Base-by-base conservation (phyloP, 2,888 invertebrate species). In the Phorcus lineatus region DNA sequence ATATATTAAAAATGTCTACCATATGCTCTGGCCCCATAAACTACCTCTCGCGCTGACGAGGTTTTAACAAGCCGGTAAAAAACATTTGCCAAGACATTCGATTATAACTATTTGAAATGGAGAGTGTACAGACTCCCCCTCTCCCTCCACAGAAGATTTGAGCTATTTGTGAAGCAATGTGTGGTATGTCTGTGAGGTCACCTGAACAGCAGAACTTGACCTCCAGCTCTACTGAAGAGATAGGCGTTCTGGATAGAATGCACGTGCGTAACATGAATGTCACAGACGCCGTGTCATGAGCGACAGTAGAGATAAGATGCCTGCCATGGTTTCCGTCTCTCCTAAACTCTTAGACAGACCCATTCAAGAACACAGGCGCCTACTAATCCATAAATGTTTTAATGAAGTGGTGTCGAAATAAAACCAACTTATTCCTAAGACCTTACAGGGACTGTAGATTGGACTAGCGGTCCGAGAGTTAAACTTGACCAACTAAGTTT, bases 21-120 rank as follows among this genome's bases (percentile, higher is more conserved):
- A 62, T 62, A 62, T 62, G 62, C 24, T 62, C 28, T 62, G 62
- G 28, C 4, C 28, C 24, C 62, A 62, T 62, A 62, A 62, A 62
- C 62, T 62, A 62, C 62, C 28, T 62, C 28, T 28, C 28, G 24
- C 24, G 62, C 24, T 62, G 62, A 62, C 62, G 62, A 62, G 62
- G 62, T 62, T 62, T 62, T 62, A 62, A 62, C 62, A 62, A 62
- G 62, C 62, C 24, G 62, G 62, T 28, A 62, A 62, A 62, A 62
- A 24, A 28, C 62, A 62, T 62, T 24, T 28, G 28, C 62, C 62
- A 62, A 19, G 62, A 24, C 62, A 28, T 62, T 62, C 62, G 62
- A 62, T 62, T 62, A 62, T 24, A 62, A 62, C 62, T 28, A 62
- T 62, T 62, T 62, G 62, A 62, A 62, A 62, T 62, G 62, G 13